A percentile compares a stretch with the other conserved stretches of the same genome.
Evolutionary conservation across 1,140 invertebrate genomes (phyloP).

Genomic region (Papilio machaon): DNA sequence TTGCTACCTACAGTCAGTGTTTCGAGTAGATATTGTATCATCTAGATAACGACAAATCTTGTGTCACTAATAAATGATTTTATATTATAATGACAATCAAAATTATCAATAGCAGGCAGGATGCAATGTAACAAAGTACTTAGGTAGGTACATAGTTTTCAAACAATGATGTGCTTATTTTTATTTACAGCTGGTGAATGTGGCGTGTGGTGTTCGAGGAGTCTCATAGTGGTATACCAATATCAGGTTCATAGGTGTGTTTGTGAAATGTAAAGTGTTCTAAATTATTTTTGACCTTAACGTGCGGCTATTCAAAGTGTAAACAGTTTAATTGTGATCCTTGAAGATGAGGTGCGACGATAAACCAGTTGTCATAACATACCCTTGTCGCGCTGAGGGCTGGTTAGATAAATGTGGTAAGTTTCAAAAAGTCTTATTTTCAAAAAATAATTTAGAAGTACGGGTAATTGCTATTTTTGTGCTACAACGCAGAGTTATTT

Average conservation of each 20-base stretch:
- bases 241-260: slow-evolving; percentile 47
- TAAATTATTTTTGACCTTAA: slow-evolving; percentile 47
- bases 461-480: slow-evolving; percentile 56
- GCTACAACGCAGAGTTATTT: slow-evolving; percentile 62
- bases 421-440: slow-evolving; percentile 52
- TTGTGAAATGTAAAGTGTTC: slow-evolving; percentile 66
- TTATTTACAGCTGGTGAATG: slow-evolving; percentile 61
- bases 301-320: slow-evolving; percentile 48
- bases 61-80: background rate
- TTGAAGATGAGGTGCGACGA: slow-evolving; percentile 71
- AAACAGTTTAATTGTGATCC: slow-evolving; percentile 55
- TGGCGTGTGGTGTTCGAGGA: slow-evolving; percentile 60
- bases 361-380: slow-evolving; percentile 69
- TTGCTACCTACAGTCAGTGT: no score
- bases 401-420: slow-evolving; percentile 88
- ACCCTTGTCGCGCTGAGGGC: slow-evolving; percentile 87
- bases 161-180: slow-evolving; percentile 7
- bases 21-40: background rate
- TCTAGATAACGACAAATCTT: background rate
- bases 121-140: background rate
- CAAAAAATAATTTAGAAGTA: slow-evolving; percentile 35
- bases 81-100: background rate
- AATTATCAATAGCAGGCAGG: background rate
- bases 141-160: background rate
- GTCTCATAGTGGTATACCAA: slow-evolving; percentile 47